phyloP scores from a whole-genome alignment of 2,888 invertebrate species.

The Sphaeridia pumilis region DNA sequence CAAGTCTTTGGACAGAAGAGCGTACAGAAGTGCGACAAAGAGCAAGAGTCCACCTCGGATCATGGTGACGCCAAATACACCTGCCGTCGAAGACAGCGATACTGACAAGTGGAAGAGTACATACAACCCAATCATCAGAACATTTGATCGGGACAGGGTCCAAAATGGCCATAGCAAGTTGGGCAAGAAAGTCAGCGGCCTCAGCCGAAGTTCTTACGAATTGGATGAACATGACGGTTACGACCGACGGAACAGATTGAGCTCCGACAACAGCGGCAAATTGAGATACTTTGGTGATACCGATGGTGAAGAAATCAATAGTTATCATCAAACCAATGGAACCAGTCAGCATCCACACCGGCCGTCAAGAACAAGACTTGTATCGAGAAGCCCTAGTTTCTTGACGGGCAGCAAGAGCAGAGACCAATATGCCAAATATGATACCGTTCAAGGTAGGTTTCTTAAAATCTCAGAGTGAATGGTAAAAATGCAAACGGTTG shows the following conservation, averaged over 20 bases:
- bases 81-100: constrained; percentile 14
- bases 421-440: constrained; percentile 14
- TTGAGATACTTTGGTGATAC: constrained; percentile 24
- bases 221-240: constrained; percentile 11
- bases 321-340: background rate
- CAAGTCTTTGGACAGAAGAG: constrained; percentile 21
- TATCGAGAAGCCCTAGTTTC: constrained; percentile 13
- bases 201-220: constrained; percentile 18
- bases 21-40: constrained; percentile 8
- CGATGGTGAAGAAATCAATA: constrained; percentile 17
- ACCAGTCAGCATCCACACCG: background rate
- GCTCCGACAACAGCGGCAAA: constrained; percentile 6
- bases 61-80: constrained; percentile 22
- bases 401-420: constrained; percentile 7
- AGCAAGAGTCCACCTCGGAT: constrained; percentile 16
- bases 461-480: background rate
- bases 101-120: constrained; percentile 16
- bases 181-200: constrained; percentile 10
- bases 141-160: constrained; percentile 12
- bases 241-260: background rate
- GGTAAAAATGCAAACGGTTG: background rate
- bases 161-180: constrained; percentile 1
- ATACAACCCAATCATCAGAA: constrained; percentile 13
- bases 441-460: constrained; percentile 15
- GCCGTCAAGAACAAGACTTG: background rate